phyloP scores from a whole-genome alignment of 2,113 vertebrate genomes.

The Cheilinus undulatus region DNA sequence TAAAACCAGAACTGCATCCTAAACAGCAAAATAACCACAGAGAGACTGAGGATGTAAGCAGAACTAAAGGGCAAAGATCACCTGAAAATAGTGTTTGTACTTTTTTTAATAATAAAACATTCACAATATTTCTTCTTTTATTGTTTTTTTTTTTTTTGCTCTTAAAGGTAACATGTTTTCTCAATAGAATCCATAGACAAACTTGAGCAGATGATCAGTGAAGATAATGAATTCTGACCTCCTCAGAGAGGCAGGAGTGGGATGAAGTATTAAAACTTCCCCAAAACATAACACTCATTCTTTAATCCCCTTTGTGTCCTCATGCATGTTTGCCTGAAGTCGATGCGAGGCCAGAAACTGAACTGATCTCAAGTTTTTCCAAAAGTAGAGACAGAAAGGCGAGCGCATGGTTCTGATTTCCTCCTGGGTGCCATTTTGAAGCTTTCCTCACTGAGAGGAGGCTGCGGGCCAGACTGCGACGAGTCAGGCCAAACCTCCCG shows the following conservation, averaged over 20 bases:
- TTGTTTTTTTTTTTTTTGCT: too few species aligned
- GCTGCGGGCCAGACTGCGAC: constrained; percentile 27
- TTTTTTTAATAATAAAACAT: too few species aligned
- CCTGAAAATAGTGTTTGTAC: not conserved
- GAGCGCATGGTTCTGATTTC: constrained; percentile 64
- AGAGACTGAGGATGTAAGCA: not conserved
- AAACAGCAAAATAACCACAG: not conserved
- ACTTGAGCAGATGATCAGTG: not conserved
- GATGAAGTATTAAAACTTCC: constrained; percentile 9
- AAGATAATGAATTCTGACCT: not conserved
- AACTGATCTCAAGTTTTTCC: constrained; percentile 48
- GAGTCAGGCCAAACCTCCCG: constrained; percentile 19
- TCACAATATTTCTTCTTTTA: too few species aligned
- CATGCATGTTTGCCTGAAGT: constrained; percentile 37
- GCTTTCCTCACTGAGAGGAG: constrained; percentile 10
- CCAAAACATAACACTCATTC: constrained; percentile 16
- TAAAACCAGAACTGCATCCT: not conserved
- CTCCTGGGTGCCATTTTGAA: constrained; percentile 53
- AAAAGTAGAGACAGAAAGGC: constrained; percentile 40
- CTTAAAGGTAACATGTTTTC: not conserved
- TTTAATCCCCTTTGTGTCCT: constrained; percentile 17
- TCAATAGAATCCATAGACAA: not conserved
- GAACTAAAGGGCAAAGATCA: not conserved
- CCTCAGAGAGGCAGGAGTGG: not conserved
- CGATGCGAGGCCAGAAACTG: constrained; percentile 9